These are phyloP conservation scores for Oreochromis spilurus DNA, from an alignment of 2,113 vertebrate species.

Conservation along the genomic window DNA sequence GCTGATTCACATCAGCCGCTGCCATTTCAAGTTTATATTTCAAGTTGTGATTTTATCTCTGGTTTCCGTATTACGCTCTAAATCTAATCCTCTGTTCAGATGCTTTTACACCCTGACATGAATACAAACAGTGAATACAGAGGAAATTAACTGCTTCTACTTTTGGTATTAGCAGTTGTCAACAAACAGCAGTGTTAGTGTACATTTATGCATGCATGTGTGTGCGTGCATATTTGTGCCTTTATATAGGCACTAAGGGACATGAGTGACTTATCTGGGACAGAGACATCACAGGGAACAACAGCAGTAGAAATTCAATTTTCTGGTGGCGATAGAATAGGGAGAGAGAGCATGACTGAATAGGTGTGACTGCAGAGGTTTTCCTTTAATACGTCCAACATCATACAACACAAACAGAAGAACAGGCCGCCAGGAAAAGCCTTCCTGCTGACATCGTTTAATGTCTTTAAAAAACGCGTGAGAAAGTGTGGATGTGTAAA, in stretches of 20 bases:
- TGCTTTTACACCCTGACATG: background rate
- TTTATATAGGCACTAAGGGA: slow-evolving; percentile 31
- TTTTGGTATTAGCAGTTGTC: background rate
- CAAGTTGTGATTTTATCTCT: background rate
- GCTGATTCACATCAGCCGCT: background rate
- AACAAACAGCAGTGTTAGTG: slow-evolving; percentile 7
- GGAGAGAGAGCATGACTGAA: slow-evolving; percentile 49
- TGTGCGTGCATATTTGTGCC: background rate
- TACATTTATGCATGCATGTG: background rate
- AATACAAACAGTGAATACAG: background rate
- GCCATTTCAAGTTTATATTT: background rate
- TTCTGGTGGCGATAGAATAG: slow-evolving; percentile 47
- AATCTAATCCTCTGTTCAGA: background rate
- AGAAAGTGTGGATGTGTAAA: background rate
- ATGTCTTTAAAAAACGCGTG: slow-evolving; percentile 33
- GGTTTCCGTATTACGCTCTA: background rate
- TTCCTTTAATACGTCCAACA: slow-evolving; percentile 51
- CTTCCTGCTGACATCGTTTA: slow-evolving; percentile 64
- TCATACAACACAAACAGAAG: slow-evolving; percentile 43
- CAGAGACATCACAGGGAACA: slow-evolving; percentile 65
- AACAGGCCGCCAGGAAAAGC: slow-evolving; percentile 33
- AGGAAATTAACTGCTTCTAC: background rate
- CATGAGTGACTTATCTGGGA: slow-evolving; percentile 68
- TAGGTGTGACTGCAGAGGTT: slow-evolving; percentile 63
- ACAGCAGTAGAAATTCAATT: slow-evolving; percentile 60